Base-by-base conservation (phyloP, 1,140 invertebrate genomes). In the Leguminivora glycinivorella region DNA sequence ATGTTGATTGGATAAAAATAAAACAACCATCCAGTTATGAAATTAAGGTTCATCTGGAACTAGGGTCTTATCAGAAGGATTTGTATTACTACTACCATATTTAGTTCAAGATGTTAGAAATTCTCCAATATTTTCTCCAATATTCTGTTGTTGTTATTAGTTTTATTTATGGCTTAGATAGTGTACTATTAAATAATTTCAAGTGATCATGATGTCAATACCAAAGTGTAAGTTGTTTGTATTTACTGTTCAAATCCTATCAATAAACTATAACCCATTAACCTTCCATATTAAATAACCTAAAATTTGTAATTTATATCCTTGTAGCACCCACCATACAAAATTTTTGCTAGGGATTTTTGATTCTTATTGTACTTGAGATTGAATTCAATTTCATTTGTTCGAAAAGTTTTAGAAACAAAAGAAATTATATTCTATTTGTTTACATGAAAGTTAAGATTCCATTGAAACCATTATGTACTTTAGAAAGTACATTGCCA, bases 161-260 rank as follows among this genome's bases (percentile, higher is more conserved):
- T 17, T 7, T 19, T 52, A 52, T 52, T 52, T 52, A 17, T 47
- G n/a, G 47, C n/a, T 22, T 22, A 22, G 34, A 38, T 12, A 14
- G 34, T 38, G 12, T n/a, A 14, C 34, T 38, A 38, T 38, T 38
- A 34, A 38, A 12, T 38, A 43, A 43, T 14, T 17, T 12, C 14
- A 43, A 43, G 40, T 43, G 0, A 1, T 7, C 47, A 52, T 19
- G 47, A 1, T 22, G 19, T 22, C 19, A 68, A 0, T 47, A 25
- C 4, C 40, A 56, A 68, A 52, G 19, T 25, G 14, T 43, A 47
- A 68, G 19, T 25, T 52, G 12, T 69, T 34, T 69, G 14, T 56
- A 29, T 31, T 19, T 43, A 69, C 52, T 68, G 31, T 43, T 66
- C 4, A 14, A 38, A 38, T 2, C 31, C 31, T 34, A 34, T 34